Evolutionary conservation across 23 tunicate species (phyloP).

Genomic region (Botrylloides violaceus): DNA sequence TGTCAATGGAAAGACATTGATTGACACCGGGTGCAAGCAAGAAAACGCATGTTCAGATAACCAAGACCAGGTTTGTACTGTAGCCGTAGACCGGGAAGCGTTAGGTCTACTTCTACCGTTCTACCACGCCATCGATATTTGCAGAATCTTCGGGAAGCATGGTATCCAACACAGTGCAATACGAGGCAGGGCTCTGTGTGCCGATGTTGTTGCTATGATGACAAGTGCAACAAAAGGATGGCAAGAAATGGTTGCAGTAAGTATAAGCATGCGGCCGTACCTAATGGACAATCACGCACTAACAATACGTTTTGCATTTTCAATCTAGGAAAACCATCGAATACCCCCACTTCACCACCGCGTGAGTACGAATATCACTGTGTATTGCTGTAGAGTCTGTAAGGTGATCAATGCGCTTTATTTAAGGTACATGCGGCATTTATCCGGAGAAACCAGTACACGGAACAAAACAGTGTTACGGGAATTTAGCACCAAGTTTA

Average conservation of each 20-base stretch:
- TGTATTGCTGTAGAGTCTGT: too few relatives aligned
- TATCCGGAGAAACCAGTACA: background rate
- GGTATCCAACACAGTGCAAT: background rate
- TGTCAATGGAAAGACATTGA: background rate
- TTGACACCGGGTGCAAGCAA: background rate
- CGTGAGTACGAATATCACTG: too few relatives aligned
- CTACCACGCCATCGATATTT: too few relatives aligned
- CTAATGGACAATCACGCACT: too few relatives aligned
- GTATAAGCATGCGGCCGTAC: too few relatives aligned
- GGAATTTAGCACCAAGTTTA: background rate
- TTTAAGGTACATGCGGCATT: too few relatives aligned
- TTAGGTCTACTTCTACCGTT: too few relatives aligned
- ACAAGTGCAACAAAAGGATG: background rate
- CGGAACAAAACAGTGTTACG: background rate
- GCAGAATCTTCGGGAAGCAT: background rate
- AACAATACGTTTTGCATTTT: too few relatives aligned
- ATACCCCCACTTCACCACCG: too few relatives aligned
- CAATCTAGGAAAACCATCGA: too few relatives aligned
- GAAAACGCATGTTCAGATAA: background rate
- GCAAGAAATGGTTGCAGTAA: background rate
- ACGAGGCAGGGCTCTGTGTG: background rate
- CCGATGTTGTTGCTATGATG: background rate
- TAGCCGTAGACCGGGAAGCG: too few relatives aligned
- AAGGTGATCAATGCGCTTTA: too few relatives aligned
- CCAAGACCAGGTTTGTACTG: background rate